A percentile compares a stretch with the other conserved stretches of the same genome.
Evolutionary conservation across 2,113 vertebrate species (phyloP).

Genomic region (Nycticebus coucang): DNA sequence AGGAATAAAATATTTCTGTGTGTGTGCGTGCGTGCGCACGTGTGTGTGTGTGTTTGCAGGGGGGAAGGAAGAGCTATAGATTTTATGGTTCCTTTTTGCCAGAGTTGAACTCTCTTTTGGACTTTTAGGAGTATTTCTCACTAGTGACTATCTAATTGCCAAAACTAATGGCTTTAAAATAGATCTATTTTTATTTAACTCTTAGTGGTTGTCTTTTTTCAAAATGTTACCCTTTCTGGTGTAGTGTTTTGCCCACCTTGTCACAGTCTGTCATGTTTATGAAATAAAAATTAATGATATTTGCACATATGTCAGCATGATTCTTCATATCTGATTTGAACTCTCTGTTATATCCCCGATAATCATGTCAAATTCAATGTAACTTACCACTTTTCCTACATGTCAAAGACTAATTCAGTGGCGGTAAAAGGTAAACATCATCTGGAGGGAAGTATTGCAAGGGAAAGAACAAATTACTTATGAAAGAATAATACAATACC

Average conservation of each 20-base stretch:
- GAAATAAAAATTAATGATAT: constrained; percentile 5
- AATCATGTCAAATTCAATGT: background rate
- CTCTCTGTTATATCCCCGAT: background rate
- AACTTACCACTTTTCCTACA: background rate
- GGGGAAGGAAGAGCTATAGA: background rate
- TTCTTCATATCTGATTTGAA: background rate
- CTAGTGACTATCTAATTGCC: background rate
- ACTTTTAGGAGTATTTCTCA: background rate
- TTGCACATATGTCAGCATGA: background rate
- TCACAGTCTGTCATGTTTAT: background rate
- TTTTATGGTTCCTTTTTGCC: constrained; percentile 36
- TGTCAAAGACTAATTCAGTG: background rate
- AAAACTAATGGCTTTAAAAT: background rate
- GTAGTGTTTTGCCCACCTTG: background rate
- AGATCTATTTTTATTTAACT: background rate
- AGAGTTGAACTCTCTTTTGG: background rate
- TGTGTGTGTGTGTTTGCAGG: background rate
- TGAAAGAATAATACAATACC: background rate
- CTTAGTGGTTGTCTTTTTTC: background rate
- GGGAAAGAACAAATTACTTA: background rate
- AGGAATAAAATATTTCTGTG: background rate
- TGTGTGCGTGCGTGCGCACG: background rate
- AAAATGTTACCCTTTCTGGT: background rate
- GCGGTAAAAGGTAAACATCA: background rate
- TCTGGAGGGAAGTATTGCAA: background rate